phyloP scores from a whole-genome alignment of 35 echinoderm and acorn worm genomes.

The Anneissia japonica region DNA sequence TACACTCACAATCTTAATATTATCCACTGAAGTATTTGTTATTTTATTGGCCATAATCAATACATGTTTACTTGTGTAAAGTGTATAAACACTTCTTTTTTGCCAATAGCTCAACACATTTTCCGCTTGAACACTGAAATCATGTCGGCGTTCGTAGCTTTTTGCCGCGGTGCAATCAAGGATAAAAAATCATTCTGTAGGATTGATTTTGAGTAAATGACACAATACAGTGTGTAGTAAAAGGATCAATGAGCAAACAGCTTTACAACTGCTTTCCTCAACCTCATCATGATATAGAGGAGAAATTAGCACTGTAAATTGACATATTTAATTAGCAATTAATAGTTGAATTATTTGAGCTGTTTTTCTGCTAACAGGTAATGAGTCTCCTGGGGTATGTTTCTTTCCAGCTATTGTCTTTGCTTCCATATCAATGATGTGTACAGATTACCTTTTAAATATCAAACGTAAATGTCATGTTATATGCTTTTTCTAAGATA shows the following conservation, averaged over 20 bases:
- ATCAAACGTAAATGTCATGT: no score
- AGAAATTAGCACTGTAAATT: neutral
- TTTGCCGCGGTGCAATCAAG: neutral
- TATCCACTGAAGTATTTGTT: neutral
- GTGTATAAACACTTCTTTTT: neutral
- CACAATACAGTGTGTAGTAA: neutral
- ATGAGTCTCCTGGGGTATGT: neutral
- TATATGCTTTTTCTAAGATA: no score
- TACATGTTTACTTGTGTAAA: neutral
- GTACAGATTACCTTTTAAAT: no score
- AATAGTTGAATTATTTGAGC: neutral
- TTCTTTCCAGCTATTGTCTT: neutral
- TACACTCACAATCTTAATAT: neutral
- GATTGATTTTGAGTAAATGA: neutral
- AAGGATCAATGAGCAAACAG: neutral
- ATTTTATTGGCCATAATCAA: neutral
- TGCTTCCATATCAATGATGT: neutral
- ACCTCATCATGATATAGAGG: neutral
- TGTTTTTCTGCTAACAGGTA: neutral
- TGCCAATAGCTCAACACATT: neutral
- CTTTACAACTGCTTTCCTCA: neutral
- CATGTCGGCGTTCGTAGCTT: neutral
- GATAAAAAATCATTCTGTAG: neutral
- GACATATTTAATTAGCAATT: neutral
- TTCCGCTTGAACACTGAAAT: neutral